A percentile compares a stretch with the other conserved stretches of the same genome.
phyloP scores from a whole-genome alignment of 2,888 invertebrate species.

The Ophioninae sp. region DNA sequence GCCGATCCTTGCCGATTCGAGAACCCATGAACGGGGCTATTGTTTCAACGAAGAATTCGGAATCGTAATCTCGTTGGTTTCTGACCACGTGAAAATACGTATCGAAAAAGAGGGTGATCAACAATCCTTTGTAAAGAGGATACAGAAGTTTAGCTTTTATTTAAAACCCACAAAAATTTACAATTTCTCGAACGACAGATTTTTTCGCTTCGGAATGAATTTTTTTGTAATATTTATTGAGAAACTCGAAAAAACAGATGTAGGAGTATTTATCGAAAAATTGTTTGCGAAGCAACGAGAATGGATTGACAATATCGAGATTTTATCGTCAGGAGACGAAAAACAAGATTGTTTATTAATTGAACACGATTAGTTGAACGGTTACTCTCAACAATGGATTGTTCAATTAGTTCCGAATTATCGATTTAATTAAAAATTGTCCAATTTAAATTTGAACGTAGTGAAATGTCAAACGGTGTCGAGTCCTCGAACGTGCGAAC shows the following conservation, averaged over 20 bases:
- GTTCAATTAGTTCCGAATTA: not conserved
- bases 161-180: too few relatives aligned
- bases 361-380: not conserved
- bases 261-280: not conserved
- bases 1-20: not conserved
- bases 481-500: not conserved
- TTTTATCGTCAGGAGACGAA: not conserved
- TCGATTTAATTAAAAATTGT: not conserved
- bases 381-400: not conserved
- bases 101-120: not conserved
- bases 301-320: not conserved
- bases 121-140: not conserved
- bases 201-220: not conserved
- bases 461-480: not conserved
- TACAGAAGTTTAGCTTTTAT: not conserved
- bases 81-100: not conserved
- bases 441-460: not conserved
- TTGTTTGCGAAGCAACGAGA: not conserved
- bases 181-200: not conserved
- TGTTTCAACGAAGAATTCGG: not conserved
- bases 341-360: not conserved
- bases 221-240: not conserved
- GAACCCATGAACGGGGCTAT: not conserved
- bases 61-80: not conserved
- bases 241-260: not conserved